Conservation (phyloP, 2,113 vertebrate species). For the Acrocephalus arundinaceus region DNA sequence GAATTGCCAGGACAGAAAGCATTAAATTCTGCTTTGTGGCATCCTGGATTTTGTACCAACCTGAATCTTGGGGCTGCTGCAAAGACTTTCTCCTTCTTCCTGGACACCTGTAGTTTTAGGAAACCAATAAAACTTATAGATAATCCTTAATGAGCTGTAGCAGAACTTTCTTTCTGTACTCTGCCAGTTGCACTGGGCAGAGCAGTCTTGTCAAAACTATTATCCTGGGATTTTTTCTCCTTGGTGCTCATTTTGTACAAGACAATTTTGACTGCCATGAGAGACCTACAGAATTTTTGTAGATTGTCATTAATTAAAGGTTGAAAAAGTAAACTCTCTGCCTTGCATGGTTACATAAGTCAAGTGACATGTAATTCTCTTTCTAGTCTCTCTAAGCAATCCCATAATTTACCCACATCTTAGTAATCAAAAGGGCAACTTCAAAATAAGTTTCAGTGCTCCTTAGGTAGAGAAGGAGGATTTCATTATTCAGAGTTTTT, state of each 20-base stretch:
- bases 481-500: not conserved
- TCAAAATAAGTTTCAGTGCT: not conserved
- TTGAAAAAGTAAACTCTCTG: not conserved
- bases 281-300: not conserved
- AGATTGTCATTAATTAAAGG: not conserved
- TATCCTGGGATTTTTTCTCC: not conserved
- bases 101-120: not conserved
- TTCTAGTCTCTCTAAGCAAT: not conserved
- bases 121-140: not conserved
- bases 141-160: not conserved
- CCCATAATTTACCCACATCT: not conserved
- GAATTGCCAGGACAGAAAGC: not conserved
- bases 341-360: not conserved
- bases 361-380: not conserved
- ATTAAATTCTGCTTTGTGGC: not conserved
- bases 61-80: not conserved
- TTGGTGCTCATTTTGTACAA: not conserved
- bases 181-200: not conserved
- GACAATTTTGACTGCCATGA: not conserved
- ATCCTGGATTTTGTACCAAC: not conserved
- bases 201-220: not conserved
- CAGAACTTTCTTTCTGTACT: not conserved
- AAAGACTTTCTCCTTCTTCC: not conserved
- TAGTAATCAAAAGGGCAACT: not conserved
- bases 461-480: not conserved